These are phyloP conservation scores for Phthorimaea operculella DNA, from an alignment of 1,140 invertebrate species.

Conservation along the genomic window DNA sequence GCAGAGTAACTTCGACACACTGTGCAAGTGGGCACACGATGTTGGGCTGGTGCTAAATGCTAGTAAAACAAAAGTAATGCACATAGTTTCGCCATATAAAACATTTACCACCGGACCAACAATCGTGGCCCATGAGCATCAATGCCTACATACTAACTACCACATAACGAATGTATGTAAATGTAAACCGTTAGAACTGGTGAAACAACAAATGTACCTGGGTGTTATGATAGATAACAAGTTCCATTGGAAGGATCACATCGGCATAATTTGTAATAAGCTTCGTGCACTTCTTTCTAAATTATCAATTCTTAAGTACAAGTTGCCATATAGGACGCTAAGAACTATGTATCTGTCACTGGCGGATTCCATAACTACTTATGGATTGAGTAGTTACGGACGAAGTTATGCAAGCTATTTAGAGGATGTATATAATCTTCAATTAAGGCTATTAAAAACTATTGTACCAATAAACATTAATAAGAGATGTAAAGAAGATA, in stretches of 20 bases:
- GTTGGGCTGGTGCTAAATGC: constrained; percentile 3
- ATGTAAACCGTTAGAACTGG: neutral
- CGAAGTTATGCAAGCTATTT: neutral
- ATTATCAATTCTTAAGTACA: neutral
- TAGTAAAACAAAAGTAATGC: constrained; percentile 7
- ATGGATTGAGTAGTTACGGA: neutral
- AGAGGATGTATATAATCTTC: neutral
- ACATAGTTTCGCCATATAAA: constrained; percentile 5
- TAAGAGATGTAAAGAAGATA: neutral
- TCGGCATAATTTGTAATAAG: neutral
- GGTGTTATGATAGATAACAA: constrained; percentile 6
- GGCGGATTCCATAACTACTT: neutral
- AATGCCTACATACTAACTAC: constrained; percentile 4
- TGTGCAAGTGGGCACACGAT: constrained; percentile 6
- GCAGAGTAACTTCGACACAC: neutral
- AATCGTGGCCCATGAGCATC: constrained; percentile 4
- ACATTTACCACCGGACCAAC: neutral
- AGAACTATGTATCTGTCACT: neutral
- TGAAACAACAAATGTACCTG: constrained; percentile 1
- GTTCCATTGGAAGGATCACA: constrained; percentile 3
- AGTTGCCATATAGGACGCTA: neutral
- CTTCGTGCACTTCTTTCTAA: neutral
- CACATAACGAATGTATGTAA: neutral
- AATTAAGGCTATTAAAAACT: neutral
- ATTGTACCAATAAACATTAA: neutral